Conservation (phyloP, 2,888 invertebrate species). For the Bombylius discolor region DNA sequence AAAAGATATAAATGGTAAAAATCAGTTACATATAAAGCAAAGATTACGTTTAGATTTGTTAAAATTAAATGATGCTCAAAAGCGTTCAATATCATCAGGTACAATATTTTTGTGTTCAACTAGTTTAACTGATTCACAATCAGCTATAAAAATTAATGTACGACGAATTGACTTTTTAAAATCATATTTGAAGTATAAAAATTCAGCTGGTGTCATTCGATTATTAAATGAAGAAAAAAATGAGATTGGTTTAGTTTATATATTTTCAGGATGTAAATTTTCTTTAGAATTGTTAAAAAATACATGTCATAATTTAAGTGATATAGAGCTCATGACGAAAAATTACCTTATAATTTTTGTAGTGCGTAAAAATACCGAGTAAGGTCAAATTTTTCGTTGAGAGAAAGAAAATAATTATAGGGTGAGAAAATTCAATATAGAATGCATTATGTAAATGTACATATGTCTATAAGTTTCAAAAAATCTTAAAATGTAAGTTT, state of each 20-base stretch:
- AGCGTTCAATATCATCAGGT: slow-evolving; percentile 80
- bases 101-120: slow-evolving; percentile 87
- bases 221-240: slow-evolving; percentile 80
- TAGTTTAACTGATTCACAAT: slow-evolving; percentile 68
- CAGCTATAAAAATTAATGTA: slow-evolving; percentile 64
- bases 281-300: slow-evolving; percentile 84
- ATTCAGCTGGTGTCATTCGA: slow-evolving; percentile 96
- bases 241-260: slow-evolving; percentile 89
- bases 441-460: too few species aligned
- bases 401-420: too few species aligned
- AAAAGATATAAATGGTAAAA: slow-evolving; percentile 90
- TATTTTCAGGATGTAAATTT: slow-evolving; percentile 93
- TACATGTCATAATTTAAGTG: slow-evolving; percentile 79
- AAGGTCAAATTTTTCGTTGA: too few species aligned
- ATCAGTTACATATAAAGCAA: slow-evolving; percentile 88
- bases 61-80: slow-evolving; percentile 90
- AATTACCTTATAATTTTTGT: slow-evolving; percentile 92
- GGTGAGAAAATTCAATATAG: too few species aligned
- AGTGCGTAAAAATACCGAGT: slow-evolving; percentile 76
- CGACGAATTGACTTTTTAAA: slow-evolving; percentile 87
- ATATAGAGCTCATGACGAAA: slow-evolving; percentile 81
- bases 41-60: slow-evolving; percentile 84
- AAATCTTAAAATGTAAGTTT: too few species aligned
- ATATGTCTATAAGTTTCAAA: too few species aligned
- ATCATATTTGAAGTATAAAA: slow-evolving; percentile 94